Conservation (phyloP, 2,797 vertebrate species). For the Darevskia nairensis region DNA sequence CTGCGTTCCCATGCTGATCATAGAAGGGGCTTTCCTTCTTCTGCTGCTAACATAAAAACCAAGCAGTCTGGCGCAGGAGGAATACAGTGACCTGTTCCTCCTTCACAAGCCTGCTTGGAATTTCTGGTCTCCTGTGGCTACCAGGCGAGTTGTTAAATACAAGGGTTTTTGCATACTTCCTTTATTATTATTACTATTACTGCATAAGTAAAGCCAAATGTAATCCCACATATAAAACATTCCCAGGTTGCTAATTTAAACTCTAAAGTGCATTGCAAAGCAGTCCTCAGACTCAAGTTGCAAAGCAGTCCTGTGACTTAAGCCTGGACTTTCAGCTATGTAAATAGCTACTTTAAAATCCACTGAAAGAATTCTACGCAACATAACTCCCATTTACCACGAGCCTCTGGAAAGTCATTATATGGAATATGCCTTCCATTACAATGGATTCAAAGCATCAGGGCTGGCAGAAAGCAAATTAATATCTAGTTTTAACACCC, state of each 20-base stretch:
- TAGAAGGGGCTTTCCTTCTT: neutral
- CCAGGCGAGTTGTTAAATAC: no score
- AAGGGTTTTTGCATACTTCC: neutral
- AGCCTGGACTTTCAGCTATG: neutral
- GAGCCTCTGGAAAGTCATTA: neutral
- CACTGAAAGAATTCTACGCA: neutral
- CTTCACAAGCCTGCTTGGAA: neutral
- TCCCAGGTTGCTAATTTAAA: neutral
- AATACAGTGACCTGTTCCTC: neutral
- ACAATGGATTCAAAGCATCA: neutral
- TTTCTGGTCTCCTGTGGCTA: neutral
- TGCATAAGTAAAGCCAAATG: neutral
- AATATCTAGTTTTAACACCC: constrained; percentile 4
- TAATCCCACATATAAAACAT: neutral
- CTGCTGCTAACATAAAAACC: neutral
- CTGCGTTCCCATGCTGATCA: neutral
- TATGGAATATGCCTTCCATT: neutral
- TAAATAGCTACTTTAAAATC: neutral
- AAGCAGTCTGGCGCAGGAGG: neutral
- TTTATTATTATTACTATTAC: neutral
- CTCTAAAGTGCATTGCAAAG: neutral
- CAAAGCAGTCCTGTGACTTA: neutral
- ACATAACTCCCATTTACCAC: neutral
- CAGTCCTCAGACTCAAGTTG: neutral
- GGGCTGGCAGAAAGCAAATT: neutral